Conservation (phyloP, 2,888 invertebrate species). For the Xestia rhomboidea region DNA sequence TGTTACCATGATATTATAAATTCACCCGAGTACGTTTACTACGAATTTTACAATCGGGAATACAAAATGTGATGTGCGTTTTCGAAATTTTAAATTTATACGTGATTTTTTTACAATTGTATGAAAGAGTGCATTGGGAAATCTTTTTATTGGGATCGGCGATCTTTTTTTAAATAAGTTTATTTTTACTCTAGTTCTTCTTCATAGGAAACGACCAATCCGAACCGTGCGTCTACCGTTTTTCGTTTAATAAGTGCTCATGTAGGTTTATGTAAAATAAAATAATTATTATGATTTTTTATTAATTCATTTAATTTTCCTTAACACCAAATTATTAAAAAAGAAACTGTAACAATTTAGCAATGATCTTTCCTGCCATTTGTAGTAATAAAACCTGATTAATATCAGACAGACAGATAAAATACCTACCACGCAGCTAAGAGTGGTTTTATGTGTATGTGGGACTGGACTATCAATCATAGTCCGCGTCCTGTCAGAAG, state of each 20-base stretch:
- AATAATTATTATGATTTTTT: neutral
- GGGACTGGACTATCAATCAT: constrained; percentile 48
- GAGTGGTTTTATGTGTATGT: constrained; percentile 41
- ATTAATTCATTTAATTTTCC: neutral
- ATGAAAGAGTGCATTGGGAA: constrained; percentile 39
- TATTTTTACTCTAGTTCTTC: neutral
- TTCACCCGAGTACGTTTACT: constrained; percentile 71
- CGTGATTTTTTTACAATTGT: constrained; percentile 68
- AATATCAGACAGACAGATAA: neutral
- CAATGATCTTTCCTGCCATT: neutral
- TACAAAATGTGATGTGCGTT: constrained; percentile 70
- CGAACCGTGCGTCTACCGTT: neutral
- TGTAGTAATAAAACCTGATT: constrained; percentile 19
- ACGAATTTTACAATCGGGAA: constrained; percentile 74
- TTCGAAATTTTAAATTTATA: constrained; percentile 69
- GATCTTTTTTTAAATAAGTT: neutral
- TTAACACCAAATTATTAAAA: neutral
- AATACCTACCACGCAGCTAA: constrained; percentile 2
- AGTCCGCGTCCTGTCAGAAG: constrained; percentile 46
- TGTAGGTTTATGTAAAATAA: neutral
- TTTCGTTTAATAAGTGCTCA: neutral
- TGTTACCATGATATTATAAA: constrained; percentile 69
- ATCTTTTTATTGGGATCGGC: neutral
- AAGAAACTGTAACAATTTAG: neutral
- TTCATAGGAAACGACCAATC: neutral